A percentile compares a stretch with the other conserved stretches of the same genome.
These are phyloP conservation scores for Helostoma temminkii DNA, from an alignment of 2,797 vertebrate species.

Conservation along the genomic window DNA sequence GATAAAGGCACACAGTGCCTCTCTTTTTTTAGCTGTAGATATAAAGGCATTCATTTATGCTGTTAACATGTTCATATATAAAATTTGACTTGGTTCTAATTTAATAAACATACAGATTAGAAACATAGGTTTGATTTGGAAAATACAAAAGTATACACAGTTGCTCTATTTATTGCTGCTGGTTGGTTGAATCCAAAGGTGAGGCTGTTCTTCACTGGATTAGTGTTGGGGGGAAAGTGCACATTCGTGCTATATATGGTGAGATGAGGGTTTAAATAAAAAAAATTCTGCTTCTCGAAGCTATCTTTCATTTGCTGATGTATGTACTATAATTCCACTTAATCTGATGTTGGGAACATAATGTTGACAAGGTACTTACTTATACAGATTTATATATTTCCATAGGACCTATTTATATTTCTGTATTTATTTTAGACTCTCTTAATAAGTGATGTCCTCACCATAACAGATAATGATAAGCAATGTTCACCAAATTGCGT, in stretches of 20 bases:
- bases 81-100: constrained; percentile 15
- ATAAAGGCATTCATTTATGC: constrained; percentile 17
- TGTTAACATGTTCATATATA: not conserved
- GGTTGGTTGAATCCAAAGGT: constrained; percentile 51
- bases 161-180: constrained; percentile 24
- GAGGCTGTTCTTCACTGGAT: constrained; percentile 51
- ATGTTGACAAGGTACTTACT: constrained; percentile 69
- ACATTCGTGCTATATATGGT: constrained; percentile 43
- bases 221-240: constrained; percentile 35
- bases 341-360: constrained; percentile 72
- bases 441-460: constrained; percentile 68
- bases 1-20: constrained; percentile 25
- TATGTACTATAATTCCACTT: constrained; percentile 71
- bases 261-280: constrained; percentile 56
- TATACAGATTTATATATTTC: constrained; percentile 80
- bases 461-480: constrained; percentile 69
- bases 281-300: constrained; percentile 49
- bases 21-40: constrained; percentile 27
- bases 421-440: constrained; percentile 80
- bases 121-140: constrained; percentile 19
- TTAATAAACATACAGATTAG: constrained; percentile 19
- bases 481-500: constrained; percentile 75
- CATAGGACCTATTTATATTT: constrained; percentile 81
- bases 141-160: constrained; percentile 28
- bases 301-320: constrained; percentile 65